Base-by-base conservation (phyloP, 2,797 vertebrate species). In the Melanotaenia trifasciata region DNA sequence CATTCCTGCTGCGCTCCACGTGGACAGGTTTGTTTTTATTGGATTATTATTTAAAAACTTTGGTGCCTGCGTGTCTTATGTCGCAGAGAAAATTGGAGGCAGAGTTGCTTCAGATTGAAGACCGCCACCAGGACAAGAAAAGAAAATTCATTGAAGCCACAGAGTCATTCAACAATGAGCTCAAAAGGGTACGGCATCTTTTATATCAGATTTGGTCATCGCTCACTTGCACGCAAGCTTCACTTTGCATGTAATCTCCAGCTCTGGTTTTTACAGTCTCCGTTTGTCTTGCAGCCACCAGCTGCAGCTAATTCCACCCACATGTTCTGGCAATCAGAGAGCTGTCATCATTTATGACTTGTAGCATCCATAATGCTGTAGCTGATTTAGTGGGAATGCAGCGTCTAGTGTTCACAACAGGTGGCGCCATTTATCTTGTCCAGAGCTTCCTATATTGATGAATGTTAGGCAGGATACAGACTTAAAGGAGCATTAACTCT, bases 121-220 rank as follows among this genome's bases (percentile, higher is more conserved):
- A 99, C 75, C 95, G 98, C 61, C 98, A 99, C 91, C 98, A 99
- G 92, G 98, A 99, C 66, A 99, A 99, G 92, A 99, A 99, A 90
- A 95, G 98, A 79, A 97, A 98, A 78, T 99, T 99, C 87, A 94
- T 99, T 33, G 98, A 99, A 84, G 97, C 97, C 87, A 99, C 98
- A 11, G 98, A 99, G 64, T 96, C 96, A 0, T 99, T 99, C 88
- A 98, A 97, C 84, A 98, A 94, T 13, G 98, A 99, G 89, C 96
- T 99, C 7, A 99, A 99, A 92, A 93, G 97, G 96, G 98, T 99
- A 96, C 36, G 76, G 32, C 24, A 11, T 75, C 47, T 26, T 83
- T 81, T 66, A 71, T 76, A 51, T 72, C 6, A 7, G 70, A 47
- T 18, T 56, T 5, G 33, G 59, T 80, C 74, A 70, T 78, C 65